Evolutionary conservation across 2,888 invertebrate species (phyloP).

Genomic region (Philhelius pedissequus): DNA sequence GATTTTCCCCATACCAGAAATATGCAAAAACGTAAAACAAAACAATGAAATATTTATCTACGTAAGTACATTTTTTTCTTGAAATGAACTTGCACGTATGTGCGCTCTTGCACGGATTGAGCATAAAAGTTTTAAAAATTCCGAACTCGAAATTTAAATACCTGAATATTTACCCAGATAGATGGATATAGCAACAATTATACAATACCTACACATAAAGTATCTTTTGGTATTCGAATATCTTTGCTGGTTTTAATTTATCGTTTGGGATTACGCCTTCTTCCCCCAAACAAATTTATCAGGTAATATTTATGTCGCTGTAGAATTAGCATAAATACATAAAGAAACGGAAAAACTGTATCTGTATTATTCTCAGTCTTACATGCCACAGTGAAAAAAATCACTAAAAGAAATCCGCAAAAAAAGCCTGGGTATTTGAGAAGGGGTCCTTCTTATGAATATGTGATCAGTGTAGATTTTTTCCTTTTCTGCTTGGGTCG

Average conservation of each 20-base stretch:
- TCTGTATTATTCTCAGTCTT: constrained; percentile 51
- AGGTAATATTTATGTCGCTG: constrained; percentile 66
- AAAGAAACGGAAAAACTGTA: neutral
- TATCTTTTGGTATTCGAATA: constrained; percentile 51
- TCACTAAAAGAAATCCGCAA: neutral
- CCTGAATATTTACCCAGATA: too few species aligned
- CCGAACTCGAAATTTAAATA: neutral
- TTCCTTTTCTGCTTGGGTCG: constrained; percentile 13
- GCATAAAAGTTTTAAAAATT: neutral
- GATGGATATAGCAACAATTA: constrained; percentile 43
- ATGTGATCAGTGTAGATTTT: constrained; percentile 53
- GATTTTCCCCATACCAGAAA: neutral
- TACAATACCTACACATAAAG: constrained; percentile 56
- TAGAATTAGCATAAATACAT: constrained; percentile 59
- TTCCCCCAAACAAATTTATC: constrained; percentile 48
- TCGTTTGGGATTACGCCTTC: constrained; percentile 56
- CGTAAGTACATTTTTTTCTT: constrained; percentile 24
- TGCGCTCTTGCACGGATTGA: neutral
- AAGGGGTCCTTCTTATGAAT: constrained; percentile 49
- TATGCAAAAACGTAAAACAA: constrained; percentile 7
- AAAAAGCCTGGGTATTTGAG: neutral
- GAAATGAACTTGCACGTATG: constrained; percentile 7
- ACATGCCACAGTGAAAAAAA: constrained; percentile 11
- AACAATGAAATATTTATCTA: constrained; percentile 51
- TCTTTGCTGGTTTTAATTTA: constrained; percentile 56